Evolutionary conservation across 2,888 invertebrate genomes (phyloP).

Genomic region (Spialia ferax): DNA sequence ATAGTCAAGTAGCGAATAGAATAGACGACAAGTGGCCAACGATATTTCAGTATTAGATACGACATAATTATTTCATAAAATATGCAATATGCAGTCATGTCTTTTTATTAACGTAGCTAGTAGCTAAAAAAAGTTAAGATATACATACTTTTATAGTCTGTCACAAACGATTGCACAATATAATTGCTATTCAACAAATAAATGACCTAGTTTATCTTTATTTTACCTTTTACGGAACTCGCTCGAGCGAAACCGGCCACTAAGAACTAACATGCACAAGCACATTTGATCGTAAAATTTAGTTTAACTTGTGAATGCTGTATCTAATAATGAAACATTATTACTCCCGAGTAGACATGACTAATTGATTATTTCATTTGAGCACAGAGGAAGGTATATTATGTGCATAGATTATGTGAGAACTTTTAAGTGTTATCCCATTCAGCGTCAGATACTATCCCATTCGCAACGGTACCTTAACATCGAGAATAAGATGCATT

Average conservation of each 20-base stretch:
- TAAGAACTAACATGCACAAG: neutral
- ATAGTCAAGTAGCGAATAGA: neutral
- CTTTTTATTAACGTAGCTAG: neutral
- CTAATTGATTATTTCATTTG: slow-evolving; percentile 61
- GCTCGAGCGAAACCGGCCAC: neutral
- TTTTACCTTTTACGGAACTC: neutral
- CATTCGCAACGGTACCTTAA: slow-evolving; percentile 27
- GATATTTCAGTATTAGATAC: neutral
- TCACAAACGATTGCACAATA: too few species aligned
- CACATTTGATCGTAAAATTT: neutral
- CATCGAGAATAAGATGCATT: slow-evolving; percentile 23
- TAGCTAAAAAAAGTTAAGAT: too few species aligned
- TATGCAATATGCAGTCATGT: neutral
- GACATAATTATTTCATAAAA: neutral
- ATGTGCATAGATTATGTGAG: slow-evolving; percentile 79
- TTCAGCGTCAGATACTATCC: slow-evolving; percentile 38
- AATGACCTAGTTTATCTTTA: too few species aligned
- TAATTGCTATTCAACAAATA: too few species aligned
- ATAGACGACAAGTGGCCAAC: slow-evolving; percentile 3
- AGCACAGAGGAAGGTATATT: slow-evolving; percentile 91
- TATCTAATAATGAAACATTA: neutral
- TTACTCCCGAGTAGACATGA: neutral
- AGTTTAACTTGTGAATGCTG: neutral
- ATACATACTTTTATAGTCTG: too few species aligned
- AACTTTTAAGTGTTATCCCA: too few species aligned